phyloP scores from a whole-genome alignment of 2,888 invertebrate species.

The Drosophila pseudotakahashii region DNA sequence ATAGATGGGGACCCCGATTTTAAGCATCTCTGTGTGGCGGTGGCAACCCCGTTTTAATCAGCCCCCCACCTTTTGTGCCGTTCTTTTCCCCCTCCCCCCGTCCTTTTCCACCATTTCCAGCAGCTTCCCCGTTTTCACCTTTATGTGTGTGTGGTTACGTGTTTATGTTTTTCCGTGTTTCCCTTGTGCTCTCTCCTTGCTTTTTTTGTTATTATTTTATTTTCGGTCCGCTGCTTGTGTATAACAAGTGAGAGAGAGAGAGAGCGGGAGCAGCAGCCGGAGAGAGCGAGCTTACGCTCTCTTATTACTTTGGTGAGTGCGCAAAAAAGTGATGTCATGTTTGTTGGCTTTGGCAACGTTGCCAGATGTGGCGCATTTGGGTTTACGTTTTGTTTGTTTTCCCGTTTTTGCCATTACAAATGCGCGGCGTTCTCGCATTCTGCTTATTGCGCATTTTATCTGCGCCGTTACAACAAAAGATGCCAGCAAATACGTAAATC shows the following conservation, averaged over 20 bases:
- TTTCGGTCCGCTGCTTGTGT: constrained; percentile 67
- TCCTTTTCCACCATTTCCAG: constrained; percentile 46
- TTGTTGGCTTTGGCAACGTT: constrained; percentile 72
- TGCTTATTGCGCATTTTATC: constrained; percentile 35
- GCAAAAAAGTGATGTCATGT: constrained; percentile 82
- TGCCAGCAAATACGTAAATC: constrained; percentile 29
- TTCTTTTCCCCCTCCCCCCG: constrained; percentile 1
- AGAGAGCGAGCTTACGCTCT: constrained; percentile 10
- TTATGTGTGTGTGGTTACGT: constrained; percentile 67
- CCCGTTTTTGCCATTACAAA: constrained; percentile 24
- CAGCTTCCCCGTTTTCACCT: constrained; percentile 59
- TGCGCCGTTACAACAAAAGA: constrained; percentile 30
- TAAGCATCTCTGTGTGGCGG: constrained; percentile 3
- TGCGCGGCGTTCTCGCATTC: constrained; percentile 15
- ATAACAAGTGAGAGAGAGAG: constrained; percentile 51
- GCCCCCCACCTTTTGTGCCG: constrained; percentile 12
- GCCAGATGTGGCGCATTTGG: constrained; percentile 66
- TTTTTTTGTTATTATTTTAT: constrained; percentile 60
- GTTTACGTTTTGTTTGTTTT: constrained; percentile 30
- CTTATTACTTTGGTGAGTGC: constrained; percentile 73
- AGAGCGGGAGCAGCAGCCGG: constrained; percentile 5
- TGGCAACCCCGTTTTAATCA: constrained; percentile 49
- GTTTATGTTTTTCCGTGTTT: constrained; percentile 66
- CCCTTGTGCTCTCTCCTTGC: constrained; percentile 14
- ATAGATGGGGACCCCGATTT: constrained; percentile 21